A percentile compares a stretch with the other conserved stretches of the same genome.
Conservation (phyloP, 2,888 invertebrate species). For the Actias luna region DNA sequence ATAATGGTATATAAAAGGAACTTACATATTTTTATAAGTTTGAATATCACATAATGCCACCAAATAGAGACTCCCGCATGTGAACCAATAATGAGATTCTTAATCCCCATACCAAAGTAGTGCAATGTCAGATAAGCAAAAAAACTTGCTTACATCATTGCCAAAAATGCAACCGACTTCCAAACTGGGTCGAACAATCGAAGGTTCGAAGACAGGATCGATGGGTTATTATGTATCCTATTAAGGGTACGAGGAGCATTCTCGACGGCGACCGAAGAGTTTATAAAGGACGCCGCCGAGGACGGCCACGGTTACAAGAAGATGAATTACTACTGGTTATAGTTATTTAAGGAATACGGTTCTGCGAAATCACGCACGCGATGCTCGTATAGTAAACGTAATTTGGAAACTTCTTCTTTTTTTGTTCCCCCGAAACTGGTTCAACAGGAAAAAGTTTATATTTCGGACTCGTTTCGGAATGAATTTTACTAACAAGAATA, state of each 20-base stretch:
- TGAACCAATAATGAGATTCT: constrained; percentile 6
- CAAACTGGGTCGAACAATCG: constrained; percentile 77
- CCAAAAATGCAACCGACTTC: constrained; percentile 60
- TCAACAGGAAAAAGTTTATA: constrained; percentile 22
- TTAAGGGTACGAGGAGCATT: constrained; percentile 67
- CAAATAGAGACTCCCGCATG: background rate
- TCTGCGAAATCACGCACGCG: constrained; percentile 70
- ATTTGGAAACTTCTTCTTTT: constrained; percentile 55
- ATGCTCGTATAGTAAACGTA: constrained; percentile 61
- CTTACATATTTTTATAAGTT: background rate
- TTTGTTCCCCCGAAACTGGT: constrained; percentile 43
- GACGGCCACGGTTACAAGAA: constrained; percentile 55
- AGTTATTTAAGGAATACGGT: constrained; percentile 67
- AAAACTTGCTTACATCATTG: constrained; percentile 34
- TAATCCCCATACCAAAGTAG: constrained; percentile 8
- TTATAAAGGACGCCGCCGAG: constrained; percentile 74
- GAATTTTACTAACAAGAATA: constrained; percentile 10
- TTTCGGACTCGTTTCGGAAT: constrained; percentile 8
- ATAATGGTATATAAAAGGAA: background rate
- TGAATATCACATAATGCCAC: background rate
- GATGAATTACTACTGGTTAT: constrained; percentile 52
- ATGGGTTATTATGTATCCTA: constrained; percentile 70
- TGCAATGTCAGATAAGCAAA: constrained; percentile 10
- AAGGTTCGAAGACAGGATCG: constrained; percentile 51
- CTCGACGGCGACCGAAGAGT: constrained; percentile 45